Base-by-base conservation (phyloP, 2,113 vertebrate species). In the Passer montanus region DNA sequence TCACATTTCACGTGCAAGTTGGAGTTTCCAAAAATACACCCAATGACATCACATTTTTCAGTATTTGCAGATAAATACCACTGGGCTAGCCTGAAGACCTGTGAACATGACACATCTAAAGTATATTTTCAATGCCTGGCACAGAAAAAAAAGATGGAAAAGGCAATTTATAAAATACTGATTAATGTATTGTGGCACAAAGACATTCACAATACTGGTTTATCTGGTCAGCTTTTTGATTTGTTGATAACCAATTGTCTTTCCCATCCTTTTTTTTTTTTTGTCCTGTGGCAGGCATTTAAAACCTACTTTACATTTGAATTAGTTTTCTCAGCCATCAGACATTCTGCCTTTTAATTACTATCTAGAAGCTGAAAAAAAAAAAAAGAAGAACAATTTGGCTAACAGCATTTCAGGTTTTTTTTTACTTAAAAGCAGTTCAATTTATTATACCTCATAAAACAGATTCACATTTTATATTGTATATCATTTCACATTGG, bases 241-340 rank as follows among this genome's bases (percentile, higher is more conserved):
- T 91, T 18, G 2, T 77, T 70, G 77, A 44, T 59, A 91, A 95
- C 35, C 86, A 90, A 92, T 39, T 63, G 62, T 77, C 13, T 77
- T 81, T 69, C 43, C 43, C 20, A 58, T 52, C 19, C 13, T 14
- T 9, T 11, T 53, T 81, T 11, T 53, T 81, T 60, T 68, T 56
- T 53, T 79, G 62, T 84, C 39, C 37, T 15, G 13, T 67, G 41
- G 62, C 66, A 91, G 70, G 67, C 63, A 90, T 80, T 91, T 90
- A 86, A 90, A 72, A 84, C 79, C 59, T 86, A 52, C 33, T 96
- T 96, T 93, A 90, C 72, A 93, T 94, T 77, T 93, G 59, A 95
- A 93, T 93, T 83, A 47, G 43, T 83, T 70, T 88, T 69, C 27
- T 30, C 43, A 92, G 59, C 39, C 63, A 95, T 46, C 46, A 91